phyloP scores from a whole-genome alignment of 2,888 invertebrate species.

The Leptopilina drosophilae region DNA sequence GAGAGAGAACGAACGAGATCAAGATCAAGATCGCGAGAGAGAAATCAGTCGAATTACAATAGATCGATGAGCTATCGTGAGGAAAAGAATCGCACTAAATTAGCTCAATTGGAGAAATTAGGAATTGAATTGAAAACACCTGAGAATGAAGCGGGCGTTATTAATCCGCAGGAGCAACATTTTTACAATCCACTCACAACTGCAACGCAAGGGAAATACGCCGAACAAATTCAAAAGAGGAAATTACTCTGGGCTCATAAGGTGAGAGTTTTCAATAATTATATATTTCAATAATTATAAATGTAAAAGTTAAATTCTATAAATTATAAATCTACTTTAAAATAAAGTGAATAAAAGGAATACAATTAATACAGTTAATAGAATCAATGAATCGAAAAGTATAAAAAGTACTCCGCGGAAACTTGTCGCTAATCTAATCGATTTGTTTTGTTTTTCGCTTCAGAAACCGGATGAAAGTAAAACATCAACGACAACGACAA shows the following conservation, averaged over 20 bases:
- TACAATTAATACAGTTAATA: too few relatives aligned
- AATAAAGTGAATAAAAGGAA: too few relatives aligned
- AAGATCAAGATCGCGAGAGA: constrained; percentile 72
- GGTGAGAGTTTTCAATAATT: constrained; percentile 75
- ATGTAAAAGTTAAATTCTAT: neutral
- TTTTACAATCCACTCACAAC: constrained; percentile 87
- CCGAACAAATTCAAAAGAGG: constrained; percentile 90
- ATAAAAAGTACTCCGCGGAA: too few relatives aligned
- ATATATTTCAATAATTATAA: neutral
- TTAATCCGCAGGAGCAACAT: constrained; percentile 78
- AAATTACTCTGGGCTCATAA: constrained; percentile 94
- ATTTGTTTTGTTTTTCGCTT: constrained; percentile 32
- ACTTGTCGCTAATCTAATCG: too few relatives aligned
- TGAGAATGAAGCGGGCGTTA: constrained; percentile 61
- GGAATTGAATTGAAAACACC: constrained; percentile 76
- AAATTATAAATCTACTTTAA: too few relatives aligned
- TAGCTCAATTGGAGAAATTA: constrained; percentile 78
- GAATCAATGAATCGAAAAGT: too few relatives aligned
- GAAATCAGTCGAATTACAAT: constrained; percentile 61
- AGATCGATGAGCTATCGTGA: constrained; percentile 71
- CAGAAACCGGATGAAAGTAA: constrained; percentile 66
- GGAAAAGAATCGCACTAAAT: constrained; percentile 76
- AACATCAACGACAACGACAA: constrained; percentile 55
- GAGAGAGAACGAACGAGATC: constrained; percentile 73
- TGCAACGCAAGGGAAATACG: constrained; percentile 87